Evolutionary conservation across 1,140 invertebrate species (phyloP), one percentile per base, ranked within the genome.

Genomic region (Aphelinus certus): DNA sequence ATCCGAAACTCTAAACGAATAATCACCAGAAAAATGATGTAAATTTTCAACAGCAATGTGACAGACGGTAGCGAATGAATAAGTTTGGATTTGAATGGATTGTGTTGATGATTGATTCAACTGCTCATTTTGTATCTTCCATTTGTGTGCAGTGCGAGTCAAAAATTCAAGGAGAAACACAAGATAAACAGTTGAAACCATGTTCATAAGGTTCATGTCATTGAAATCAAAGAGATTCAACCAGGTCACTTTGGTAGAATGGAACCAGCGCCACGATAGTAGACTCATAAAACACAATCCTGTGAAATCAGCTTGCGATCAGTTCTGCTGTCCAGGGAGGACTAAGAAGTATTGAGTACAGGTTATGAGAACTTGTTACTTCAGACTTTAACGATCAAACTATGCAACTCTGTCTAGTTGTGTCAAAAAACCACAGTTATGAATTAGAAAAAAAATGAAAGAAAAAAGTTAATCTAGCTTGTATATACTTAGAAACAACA

Each of bases 401-500:
- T 82, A 82, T 82, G 81, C 80, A 82, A 82, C 78, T 79, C 79
- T 78, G 63, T 81, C 79, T 81, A 81, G 9, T 76, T 79, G 71
- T 79, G 75, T 76, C 73, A 71, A 82, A 80, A 77, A 82, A 80
- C 80, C 80, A 82, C 81, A 82, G 77, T 81, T 76, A 82, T 80
- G 78, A 82, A 68, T 73, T 53, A 53, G 51, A 61, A 73, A 5
- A 46, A n/a, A 42, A 53, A 42, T 51, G 26, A 9, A 63, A 47
- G 63, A 66, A 73, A 66, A 73, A 58, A 73, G 7, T 65, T 51
- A 49, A 61, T 65, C 5, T 53, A 80, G 84, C 84, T 86, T 86
- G 80, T 80, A 77, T 82, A 82, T 76, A 68, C 76, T 77, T 82
- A 81, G 77, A 87, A 85, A 88, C 84, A 87, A 85, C 84, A 83